These are phyloP conservation scores for Rhipidura dahli DNA, from an alignment of 2,113 vertebrate species.

Conservation along the genomic window DNA sequence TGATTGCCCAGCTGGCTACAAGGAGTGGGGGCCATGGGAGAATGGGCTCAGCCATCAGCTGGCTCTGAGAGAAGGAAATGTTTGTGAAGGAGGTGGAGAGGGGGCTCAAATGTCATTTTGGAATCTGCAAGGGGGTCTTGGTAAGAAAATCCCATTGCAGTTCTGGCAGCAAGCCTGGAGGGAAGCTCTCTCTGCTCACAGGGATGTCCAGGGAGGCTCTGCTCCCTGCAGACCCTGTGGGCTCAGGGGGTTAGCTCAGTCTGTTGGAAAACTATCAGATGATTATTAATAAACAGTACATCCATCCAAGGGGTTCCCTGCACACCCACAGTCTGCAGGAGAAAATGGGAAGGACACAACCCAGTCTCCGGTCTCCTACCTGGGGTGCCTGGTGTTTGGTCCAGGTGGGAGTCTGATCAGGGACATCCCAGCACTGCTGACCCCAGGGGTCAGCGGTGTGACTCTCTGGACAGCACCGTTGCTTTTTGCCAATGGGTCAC, in stretches of 20 bases:
- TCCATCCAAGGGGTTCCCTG: neutral
- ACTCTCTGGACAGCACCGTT: neutral
- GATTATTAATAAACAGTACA: neutral
- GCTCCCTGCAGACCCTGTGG: neutral
- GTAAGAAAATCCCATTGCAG: neutral
- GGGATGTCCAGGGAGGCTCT: neutral
- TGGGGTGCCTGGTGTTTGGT: neutral
- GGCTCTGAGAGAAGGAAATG: neutral
- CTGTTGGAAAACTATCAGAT: conserved; percentile 12
- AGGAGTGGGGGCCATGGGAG: fast-evolving
- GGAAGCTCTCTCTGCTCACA: neutral
- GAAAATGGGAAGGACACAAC: neutral
- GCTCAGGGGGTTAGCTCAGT: neutral
- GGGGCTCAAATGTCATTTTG: neutral
- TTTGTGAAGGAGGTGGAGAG: neutral
- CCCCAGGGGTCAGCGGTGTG: neutral
- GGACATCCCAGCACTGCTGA: neutral
- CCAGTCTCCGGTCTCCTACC: fast-evolving
- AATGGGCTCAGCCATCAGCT: neutral
- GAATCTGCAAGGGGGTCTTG: neutral
- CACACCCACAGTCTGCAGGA: neutral
- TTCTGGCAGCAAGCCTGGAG: neutral
- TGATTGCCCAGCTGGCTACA: fast-evolving
- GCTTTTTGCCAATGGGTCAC: neutral
- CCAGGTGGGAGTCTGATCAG: fast-evolving